A percentile compares a stretch with the other conserved stretches of the same genome.
These are phyloP conservation scores for Elaphurus davidianus DNA, from an alignment of 2,113 vertebrate genomes.

Conservation along the genomic window DNA sequence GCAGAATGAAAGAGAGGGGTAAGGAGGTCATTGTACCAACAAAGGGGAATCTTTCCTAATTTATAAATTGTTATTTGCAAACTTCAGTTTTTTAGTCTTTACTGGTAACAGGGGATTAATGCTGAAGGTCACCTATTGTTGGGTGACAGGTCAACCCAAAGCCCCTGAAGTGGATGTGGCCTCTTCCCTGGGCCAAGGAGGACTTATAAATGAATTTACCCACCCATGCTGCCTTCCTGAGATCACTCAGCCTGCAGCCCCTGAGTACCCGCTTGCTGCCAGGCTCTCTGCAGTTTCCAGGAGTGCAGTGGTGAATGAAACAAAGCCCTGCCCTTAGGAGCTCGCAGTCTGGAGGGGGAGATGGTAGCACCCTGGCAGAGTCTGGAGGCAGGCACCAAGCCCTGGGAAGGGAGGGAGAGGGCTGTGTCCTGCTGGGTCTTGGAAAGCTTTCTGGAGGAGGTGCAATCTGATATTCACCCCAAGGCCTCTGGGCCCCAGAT, in stretches of 20 bases:
- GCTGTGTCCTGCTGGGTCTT: not conserved
- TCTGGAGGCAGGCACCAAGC: not conserved
- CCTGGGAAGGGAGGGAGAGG: too few relatives aligned
- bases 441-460: constrained; percentile 9
- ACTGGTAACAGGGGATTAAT: fast-evolving
- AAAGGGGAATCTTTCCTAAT: not conserved
- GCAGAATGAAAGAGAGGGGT: not conserved
- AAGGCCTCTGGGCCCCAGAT: constrained; percentile 59
- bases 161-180: not conserved
- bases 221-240: not conserved
- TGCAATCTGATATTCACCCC: not conserved
- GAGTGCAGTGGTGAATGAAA: not conserved
- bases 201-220: not conserved
- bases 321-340: not conserved
- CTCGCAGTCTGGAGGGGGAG: not conserved
- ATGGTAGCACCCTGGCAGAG: not conserved
- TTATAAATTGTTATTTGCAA: not conserved
- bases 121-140: not conserved
- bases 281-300: not conserved
- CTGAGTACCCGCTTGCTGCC: not conserved
- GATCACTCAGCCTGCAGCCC: not conserved
- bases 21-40: not conserved
- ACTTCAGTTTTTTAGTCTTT: not conserved
- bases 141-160: not conserved
- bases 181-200: not conserved